Conservation (phyloP, 2,113 vertebrate genomes). For the Laticauda colubrina region DNA sequence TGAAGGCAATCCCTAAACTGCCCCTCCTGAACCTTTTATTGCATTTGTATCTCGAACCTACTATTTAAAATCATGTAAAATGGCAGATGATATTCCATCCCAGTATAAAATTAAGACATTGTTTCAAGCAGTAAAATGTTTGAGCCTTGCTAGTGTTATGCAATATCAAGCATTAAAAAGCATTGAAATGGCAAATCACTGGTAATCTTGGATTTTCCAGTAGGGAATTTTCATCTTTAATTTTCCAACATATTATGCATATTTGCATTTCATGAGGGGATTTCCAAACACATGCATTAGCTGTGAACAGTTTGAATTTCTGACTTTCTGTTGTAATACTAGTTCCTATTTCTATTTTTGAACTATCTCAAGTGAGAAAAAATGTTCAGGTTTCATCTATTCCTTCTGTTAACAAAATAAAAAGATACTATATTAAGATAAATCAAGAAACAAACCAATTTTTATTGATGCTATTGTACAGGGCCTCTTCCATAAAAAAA, state of each 20-base stretch:
- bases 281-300: neutral
- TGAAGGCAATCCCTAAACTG: neutral
- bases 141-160: neutral
- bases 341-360: conserved; percentile 23
- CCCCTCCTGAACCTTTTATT: neutral
- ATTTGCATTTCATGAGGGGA: neutral
- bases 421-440: neutral
- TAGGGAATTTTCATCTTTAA: neutral
- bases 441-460: neutral
- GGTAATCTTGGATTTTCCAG: neutral
- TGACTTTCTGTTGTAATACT: neutral
- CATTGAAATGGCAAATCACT: neutral
- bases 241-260: neutral
- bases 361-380: neutral
- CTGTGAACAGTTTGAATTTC: neutral
- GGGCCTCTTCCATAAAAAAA: neutral
- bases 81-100: neutral
- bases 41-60: neutral
- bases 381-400: neutral
- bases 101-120: neutral
- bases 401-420: neutral
- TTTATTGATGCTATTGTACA: neutral
- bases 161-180: neutral
- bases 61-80: neutral
- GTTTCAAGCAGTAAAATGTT: neutral